Conservation (phyloP, 1,140 invertebrate genomes). For the Forficula auricularia region DNA sequence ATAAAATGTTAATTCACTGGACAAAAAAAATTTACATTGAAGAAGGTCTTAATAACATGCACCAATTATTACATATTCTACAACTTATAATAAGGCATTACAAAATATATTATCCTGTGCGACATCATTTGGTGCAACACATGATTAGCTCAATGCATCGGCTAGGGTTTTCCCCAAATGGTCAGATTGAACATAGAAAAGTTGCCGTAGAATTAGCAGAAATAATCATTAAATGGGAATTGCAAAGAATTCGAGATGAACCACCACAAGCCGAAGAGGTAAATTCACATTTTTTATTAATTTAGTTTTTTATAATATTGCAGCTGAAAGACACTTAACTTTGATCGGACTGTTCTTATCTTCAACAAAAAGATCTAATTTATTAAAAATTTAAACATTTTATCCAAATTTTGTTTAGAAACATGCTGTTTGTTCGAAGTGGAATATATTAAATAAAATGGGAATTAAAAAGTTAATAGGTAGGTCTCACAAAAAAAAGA, state of each 20-base stretch:
- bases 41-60: constrained; percentile 78
- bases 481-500: too few species aligned
- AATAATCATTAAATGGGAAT: constrained; percentile 94
- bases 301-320: too few species aligned
- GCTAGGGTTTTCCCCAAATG: constrained; percentile 74
- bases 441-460: too few species aligned
- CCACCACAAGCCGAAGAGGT: too few species aligned
- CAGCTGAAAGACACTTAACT: too few species aligned
- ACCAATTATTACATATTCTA: constrained; percentile 86
- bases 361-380: too few species aligned
- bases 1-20: constrained; percentile 92
- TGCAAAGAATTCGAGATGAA: constrained; percentile 55
- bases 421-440: too few species aligned
- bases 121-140: constrained; percentile 84
- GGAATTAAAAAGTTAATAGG: too few species aligned
- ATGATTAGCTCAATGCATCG: constrained; percentile 87
- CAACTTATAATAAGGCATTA: constrained; percentile 87
- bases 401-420: too few species aligned
- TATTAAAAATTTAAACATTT: too few species aligned
- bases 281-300: too few species aligned
- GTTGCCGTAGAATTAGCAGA: constrained; percentile 89
- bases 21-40: constrained; percentile 98
- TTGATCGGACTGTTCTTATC: too few species aligned
- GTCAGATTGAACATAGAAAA: constrained; percentile 76
- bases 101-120: constrained; percentile 88